Percentiles rank a stretch among this genome's conserved stretches.
Conservation (phyloP, 2,888 invertebrate species). For the Rhagium mordax region DNA sequence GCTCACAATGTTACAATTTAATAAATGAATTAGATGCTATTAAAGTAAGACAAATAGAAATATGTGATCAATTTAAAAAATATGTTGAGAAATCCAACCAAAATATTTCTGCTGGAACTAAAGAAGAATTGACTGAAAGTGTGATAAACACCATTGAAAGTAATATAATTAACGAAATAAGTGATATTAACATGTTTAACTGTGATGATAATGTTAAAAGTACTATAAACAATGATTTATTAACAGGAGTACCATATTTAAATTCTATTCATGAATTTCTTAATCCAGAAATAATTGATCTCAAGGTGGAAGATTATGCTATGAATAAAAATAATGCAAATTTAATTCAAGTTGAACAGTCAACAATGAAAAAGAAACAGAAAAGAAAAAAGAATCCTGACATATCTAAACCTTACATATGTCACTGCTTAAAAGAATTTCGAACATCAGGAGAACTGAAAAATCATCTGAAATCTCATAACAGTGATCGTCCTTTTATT, state of each 20-base stretch:
- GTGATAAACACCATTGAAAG: neutral
- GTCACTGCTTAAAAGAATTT: slow-evolving; percentile 61
- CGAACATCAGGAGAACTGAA: slow-evolving; percentile 60
- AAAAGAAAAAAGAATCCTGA: slow-evolving; percentile 29
- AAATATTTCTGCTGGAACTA: neutral
- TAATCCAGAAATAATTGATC: neutral
- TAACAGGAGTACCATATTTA: neutral
- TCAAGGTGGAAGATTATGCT: neutral
- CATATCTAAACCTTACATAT: slow-evolving; percentile 52
- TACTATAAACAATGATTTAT: slow-evolving; percentile 4
- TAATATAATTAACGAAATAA: slow-evolving; percentile 31
- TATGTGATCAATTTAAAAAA: slow-evolving; percentile 46
- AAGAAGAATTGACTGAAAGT: neutral
- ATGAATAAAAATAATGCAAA: neutral
- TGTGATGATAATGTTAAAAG: neutral
- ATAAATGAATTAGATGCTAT: slow-evolving; percentile 61
- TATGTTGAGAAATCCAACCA: slow-evolving; percentile 34
- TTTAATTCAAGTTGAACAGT: neutral
- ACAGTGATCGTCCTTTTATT: slow-evolving; percentile 62
- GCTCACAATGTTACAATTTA: slow-evolving; percentile 53
- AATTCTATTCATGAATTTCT: neutral
- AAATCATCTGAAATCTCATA: slow-evolving; percentile 57
- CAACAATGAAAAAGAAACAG: slow-evolving; percentile 14
- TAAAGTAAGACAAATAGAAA: slow-evolving; percentile 50
- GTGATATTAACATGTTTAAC: slow-evolving; percentile 12